These are phyloP conservation scores for Platichthys flesus DNA, from an alignment of 2,113 vertebrate species.

Conservation along the genomic window DNA sequence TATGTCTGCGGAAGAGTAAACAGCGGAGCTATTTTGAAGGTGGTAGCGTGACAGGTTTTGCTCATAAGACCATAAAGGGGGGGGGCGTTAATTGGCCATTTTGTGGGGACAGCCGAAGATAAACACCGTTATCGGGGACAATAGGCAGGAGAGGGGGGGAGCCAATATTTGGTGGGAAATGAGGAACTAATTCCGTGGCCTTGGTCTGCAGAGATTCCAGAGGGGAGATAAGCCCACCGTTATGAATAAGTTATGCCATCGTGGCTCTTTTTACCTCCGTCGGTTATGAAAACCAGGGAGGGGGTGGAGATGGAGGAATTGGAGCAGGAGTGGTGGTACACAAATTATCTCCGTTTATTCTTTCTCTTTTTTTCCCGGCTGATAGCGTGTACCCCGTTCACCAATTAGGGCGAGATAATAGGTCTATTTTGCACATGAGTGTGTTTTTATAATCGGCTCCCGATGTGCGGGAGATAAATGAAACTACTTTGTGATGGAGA, in stretches of 20 bases:
- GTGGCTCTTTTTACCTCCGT: slow-evolving; percentile 64
- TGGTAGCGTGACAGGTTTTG: slow-evolving; percentile 67
- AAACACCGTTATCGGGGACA: slow-evolving; percentile 73
- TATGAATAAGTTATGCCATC: slow-evolving; percentile 73
- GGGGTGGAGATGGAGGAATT: slow-evolving; percentile 53
- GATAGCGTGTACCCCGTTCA: slow-evolving; percentile 73
- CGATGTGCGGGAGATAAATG: slow-evolving; percentile 82
- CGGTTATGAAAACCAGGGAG: slow-evolving; percentile 67
- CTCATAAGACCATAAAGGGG: slow-evolving; percentile 54
- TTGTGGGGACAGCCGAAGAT: slow-evolving; percentile 65
- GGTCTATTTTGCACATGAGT: slow-evolving; percentile 85
- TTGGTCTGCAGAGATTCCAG: slow-evolving; percentile 70
- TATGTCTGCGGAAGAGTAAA: slow-evolving; percentile 66
- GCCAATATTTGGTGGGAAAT: slow-evolving; percentile 78
- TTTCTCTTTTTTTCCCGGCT: slow-evolving; percentile 49
- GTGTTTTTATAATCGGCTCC: slow-evolving; percentile 84
- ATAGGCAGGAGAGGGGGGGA: slow-evolving; percentile 58
- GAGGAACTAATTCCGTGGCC: slow-evolving; percentile 74
- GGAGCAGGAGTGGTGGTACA: slow-evolving; percentile 63
- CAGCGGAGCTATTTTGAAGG: slow-evolving; percentile 66
- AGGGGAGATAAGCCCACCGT: slow-evolving; percentile 63
- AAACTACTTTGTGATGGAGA: slow-evolving; percentile 74
- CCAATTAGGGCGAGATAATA: slow-evolving; percentile 83
- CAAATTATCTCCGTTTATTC: slow-evolving; percentile 60
- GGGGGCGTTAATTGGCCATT: slow-evolving; percentile 67